These are phyloP conservation scores for Tipula confusa DNA, from an alignment of 2,888 invertebrate genomes.

Conservation along the genomic window DNA sequence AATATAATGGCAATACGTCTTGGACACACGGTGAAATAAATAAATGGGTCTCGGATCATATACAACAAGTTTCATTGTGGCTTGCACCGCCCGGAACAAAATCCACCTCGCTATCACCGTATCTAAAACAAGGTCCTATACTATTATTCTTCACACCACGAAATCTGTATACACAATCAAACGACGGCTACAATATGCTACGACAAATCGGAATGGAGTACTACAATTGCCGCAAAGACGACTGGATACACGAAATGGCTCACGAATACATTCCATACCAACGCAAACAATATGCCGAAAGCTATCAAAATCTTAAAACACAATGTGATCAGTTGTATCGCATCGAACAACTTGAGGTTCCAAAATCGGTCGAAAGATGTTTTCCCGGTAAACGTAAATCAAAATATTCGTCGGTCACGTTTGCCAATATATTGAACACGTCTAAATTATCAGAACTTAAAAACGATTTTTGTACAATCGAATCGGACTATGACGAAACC, in stretches of 20 bases:
- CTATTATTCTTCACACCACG: conserved; percentile 74
- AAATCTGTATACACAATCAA: conserved; percentile 62
- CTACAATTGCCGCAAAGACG: conserved; percentile 60
- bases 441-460: neutral
- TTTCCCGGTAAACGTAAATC: neutral
- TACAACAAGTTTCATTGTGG: conserved; percentile 62
- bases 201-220: conserved; percentile 70
- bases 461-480: conserved; percentile 26
- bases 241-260: conserved; percentile 50
- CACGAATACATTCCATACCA: conserved; percentile 38
- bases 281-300: conserved; percentile 32
- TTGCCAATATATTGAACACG: conserved; percentile 13
- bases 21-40: conserved; percentile 54
- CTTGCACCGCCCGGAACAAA: conserved; percentile 69
- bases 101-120: conserved; percentile 61
- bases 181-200: conserved; percentile 67
- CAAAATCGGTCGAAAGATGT: neutral
- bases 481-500: neutral
- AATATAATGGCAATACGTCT: conserved; percentile 51
- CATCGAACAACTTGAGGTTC: neutral
- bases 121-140: conserved; percentile 64
- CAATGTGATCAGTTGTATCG: conserved; percentile 21
- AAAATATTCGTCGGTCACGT: conserved; percentile 8
- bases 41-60: conserved; percentile 59
- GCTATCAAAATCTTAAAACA: conserved; percentile 26